These are phyloP conservation scores for Epicampocera succincta DNA, from an alignment of 2,888 invertebrate species.

Conservation along the genomic window DNA sequence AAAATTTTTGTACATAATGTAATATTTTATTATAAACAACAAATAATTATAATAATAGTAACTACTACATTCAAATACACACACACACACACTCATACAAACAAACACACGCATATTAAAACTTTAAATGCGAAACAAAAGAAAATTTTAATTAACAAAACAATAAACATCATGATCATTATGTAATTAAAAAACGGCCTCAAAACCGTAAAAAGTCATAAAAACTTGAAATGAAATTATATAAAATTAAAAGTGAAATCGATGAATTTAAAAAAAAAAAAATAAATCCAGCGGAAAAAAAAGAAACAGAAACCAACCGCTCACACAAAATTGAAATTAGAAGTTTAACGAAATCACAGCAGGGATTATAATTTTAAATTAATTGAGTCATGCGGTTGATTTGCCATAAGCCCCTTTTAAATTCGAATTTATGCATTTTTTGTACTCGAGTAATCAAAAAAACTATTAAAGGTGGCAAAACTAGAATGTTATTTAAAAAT, in stretches of 20 bases:
- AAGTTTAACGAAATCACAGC: slow-evolving; percentile 34
- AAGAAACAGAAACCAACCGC: too few relatives aligned
- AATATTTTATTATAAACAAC: slow-evolving; percentile 61
- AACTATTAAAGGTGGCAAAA: too few relatives aligned
- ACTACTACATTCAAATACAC: slow-evolving; percentile 40
- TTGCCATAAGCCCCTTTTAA: too few relatives aligned
- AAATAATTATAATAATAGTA: slow-evolving; percentile 32
- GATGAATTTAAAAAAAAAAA: slow-evolving; percentile 28
- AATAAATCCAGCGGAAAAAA: neutral
- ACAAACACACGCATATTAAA: slow-evolving; percentile 47
- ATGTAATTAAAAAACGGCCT: slow-evolving; percentile 66
- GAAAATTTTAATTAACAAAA: slow-evolving; percentile 7
- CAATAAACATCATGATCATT: slow-evolving; percentile 39
- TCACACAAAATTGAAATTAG: slow-evolving; percentile 1
- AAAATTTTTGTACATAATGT: slow-evolving; percentile 68
- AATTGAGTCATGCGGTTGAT: neutral
- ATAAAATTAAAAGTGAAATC: slow-evolving; percentile 19
- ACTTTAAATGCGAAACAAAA: slow-evolving; percentile 17
- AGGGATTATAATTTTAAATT: slow-evolving; percentile 24
- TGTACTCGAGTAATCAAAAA: too few relatives aligned
- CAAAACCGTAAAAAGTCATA: slow-evolving; percentile 1
- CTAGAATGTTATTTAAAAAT: too few relatives aligned
- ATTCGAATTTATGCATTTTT: too few relatives aligned
- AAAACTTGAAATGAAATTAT: slow-evolving; percentile 14
- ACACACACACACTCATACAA: slow-evolving; percentile 44